These are phyloP conservation scores for Silurus meridionalis DNA, from an alignment of 2,113 vertebrate genomes.

Conservation along the genomic window DNA sequence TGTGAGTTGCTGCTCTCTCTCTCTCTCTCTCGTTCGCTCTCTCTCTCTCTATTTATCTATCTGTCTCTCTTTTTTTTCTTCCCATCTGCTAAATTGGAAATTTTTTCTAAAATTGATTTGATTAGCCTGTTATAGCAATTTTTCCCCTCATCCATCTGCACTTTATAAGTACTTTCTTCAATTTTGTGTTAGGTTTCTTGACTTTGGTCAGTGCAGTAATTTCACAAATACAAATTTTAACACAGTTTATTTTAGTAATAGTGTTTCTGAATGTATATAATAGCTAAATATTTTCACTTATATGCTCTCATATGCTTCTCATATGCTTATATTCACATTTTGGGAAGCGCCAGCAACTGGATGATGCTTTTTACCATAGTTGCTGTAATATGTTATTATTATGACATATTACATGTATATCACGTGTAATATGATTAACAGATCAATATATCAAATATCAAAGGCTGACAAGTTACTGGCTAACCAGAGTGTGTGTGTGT, in stretches of 20 bases:
- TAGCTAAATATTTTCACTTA: neutral
- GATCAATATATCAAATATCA: neutral
- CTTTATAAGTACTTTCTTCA: neutral
- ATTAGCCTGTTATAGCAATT: neutral
- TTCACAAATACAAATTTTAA: neutral
- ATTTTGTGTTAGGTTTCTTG: neutral
- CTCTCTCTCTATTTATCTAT: neutral
- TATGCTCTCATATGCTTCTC: neutral
- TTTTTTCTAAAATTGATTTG: neutral
- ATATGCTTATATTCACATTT: neutral
- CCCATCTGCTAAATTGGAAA: constrained; percentile 2
- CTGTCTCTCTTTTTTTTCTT: neutral
- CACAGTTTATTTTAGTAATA: neutral
- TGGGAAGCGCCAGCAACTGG: neutral
- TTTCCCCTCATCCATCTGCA: neutral
- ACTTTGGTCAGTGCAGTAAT: neutral
- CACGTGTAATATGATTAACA: too few relatives aligned
- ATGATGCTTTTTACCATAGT: neutral
- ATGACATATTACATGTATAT: too few relatives aligned
- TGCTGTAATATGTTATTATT: neutral
- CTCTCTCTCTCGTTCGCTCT: neutral
- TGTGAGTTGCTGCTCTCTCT: neutral
- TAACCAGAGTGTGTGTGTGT: neutral
- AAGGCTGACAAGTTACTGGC: neutral
- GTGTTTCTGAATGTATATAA: neutral